These are phyloP conservation scores for Thunnus thynnus DNA, from an alignment of 2,113 vertebrate genomes.

Conservation along the genomic window DNA sequence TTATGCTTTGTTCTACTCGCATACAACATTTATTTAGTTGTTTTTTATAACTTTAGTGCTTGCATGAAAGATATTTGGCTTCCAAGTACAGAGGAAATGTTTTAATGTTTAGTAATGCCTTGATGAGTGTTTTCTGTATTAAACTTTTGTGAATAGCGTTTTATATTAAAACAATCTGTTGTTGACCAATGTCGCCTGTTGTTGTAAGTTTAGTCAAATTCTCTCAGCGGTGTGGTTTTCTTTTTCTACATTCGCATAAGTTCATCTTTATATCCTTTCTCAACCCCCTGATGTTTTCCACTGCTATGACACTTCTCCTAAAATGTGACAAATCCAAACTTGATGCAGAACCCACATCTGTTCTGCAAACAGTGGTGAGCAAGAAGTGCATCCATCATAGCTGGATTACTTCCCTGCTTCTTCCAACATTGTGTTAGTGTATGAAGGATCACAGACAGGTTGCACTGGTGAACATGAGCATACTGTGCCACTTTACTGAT, in stretches of 20 bases:
- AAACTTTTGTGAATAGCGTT: background rate
- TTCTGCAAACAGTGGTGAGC: background rate
- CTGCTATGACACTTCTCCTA: background rate
- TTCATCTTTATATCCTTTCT: background rate
- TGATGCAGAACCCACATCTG: too few species aligned
- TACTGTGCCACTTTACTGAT: constrained; percentile 1
- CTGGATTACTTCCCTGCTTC: background rate
- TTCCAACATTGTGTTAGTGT: too few species aligned
- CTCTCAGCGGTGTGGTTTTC: background rate
- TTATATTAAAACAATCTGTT: background rate
- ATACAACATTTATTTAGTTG: background rate
- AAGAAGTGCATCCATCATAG: too few species aligned
- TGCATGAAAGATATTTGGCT: background rate
- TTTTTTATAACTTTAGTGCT: too few species aligned
- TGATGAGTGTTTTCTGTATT: background rate
- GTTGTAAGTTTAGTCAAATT: too few species aligned
- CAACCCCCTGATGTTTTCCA: background rate
- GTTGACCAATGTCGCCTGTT: background rate
- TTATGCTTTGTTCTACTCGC: background rate
- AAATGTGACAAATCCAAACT: background rate
- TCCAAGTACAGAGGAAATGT: too few species aligned
- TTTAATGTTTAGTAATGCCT: too few species aligned
- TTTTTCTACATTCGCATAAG: background rate
- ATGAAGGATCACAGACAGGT: background rate
- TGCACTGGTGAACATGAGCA: background rate